Percentiles rank a stretch among this genome's conserved stretches.
Conservation (phyloP, 2,113 vertebrate species). For the Oostethus manadensis region DNA sequence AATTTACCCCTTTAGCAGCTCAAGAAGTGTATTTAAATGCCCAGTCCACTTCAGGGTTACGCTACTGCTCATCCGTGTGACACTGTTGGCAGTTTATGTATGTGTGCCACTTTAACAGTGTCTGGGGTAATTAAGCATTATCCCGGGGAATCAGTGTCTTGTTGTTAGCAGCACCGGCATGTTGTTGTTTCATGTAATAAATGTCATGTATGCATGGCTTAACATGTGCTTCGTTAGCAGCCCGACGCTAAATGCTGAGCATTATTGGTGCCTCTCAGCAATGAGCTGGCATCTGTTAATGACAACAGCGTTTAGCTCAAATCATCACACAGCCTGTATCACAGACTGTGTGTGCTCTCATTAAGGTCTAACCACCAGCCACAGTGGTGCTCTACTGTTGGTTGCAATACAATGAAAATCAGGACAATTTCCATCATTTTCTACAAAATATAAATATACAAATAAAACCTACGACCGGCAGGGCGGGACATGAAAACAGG, state of each 20-base stretch:
- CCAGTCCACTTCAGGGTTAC: background rate
- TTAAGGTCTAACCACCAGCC: background rate
- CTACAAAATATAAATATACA: no score
- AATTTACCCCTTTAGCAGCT: no score
- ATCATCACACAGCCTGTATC: constrained; percentile 26
- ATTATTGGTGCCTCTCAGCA: constrained; percentile 59
- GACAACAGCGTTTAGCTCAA: constrained; percentile 60
- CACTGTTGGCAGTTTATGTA: background rate
- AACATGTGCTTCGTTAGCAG: constrained; percentile 68
- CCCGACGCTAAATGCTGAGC: constrained; percentile 50
- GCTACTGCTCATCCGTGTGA: background rate
- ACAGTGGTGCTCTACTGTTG: background rate
- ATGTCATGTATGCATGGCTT: constrained; percentile 74
- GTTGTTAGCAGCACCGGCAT: constrained; percentile 56
- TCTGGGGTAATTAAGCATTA: constrained; percentile 60
- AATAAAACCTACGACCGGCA: no score
- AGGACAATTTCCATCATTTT: no score
- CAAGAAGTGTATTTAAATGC: background rate
- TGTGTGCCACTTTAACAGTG: constrained; percentile 22
- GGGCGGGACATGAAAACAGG: no score
- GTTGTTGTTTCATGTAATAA: constrained; percentile 76
- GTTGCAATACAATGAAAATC: no score
- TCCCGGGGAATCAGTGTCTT: constrained; percentile 55
- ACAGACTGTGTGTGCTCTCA: constrained; percentile 7
- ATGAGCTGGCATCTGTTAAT: constrained; percentile 60